phyloP scores from a whole-genome alignment of 2,797 vertebrate genomes.

The Poecilia picta region DNA sequence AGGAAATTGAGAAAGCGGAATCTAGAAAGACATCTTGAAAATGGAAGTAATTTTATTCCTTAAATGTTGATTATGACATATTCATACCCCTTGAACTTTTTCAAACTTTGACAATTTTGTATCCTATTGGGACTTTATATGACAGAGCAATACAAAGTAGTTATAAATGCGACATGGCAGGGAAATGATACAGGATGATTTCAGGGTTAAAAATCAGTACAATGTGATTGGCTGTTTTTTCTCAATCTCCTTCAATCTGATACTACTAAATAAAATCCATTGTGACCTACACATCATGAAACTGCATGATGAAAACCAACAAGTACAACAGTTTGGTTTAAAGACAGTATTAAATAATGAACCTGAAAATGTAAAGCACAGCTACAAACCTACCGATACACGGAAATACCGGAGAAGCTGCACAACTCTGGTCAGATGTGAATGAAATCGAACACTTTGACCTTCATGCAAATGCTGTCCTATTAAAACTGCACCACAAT shows the following conservation, averaged over 20 bases:
- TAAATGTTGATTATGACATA: background rate
- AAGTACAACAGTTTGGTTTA: background rate
- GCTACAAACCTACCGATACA: background rate
- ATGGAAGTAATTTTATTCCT: background rate
- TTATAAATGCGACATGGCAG: background rate
- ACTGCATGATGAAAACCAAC: background rate
- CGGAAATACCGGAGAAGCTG: background rate
- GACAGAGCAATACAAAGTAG: background rate
- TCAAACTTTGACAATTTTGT: background rate
- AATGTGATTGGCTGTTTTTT: background rate
- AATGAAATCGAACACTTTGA: background rate
- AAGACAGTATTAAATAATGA: background rate
- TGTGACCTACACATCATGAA: too few species aligned
- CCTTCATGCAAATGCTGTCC: background rate
- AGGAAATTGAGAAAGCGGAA: conserved; percentile 17
- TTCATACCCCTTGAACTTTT: background rate
- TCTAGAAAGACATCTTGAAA: conserved; percentile 30
- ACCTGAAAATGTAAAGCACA: background rate
- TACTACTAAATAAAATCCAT: too few species aligned
- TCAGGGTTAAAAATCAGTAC: background rate
- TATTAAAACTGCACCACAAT: background rate
- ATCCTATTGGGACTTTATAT: background rate
- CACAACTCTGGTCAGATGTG: background rate
- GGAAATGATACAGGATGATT: background rate
- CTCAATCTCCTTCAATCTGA: background rate